These are phyloP conservation scores for Trogon surrucura DNA, from an alignment of 2,113 vertebrate species.

Conservation along the genomic window DNA sequence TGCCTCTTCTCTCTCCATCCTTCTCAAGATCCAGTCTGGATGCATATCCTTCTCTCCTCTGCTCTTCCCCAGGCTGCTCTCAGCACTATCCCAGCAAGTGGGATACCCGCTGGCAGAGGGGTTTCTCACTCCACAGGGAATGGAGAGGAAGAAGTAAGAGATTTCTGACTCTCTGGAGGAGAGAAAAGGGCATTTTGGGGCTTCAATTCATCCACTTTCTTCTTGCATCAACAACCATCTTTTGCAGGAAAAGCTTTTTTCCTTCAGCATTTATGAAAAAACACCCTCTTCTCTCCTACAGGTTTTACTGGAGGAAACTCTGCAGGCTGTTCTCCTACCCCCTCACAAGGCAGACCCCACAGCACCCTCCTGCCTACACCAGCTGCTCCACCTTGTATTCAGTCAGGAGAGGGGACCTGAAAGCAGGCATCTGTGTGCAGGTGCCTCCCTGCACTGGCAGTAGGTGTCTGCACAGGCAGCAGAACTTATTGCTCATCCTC, in stretches of 20 bases:
- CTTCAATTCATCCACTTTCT: neutral
- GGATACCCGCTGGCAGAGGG: neutral
- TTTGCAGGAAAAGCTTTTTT: neutral
- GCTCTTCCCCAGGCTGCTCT: neutral
- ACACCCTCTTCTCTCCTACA: neutral
- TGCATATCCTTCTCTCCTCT: neutral
- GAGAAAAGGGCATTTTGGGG: neutral
- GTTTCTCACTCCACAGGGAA: neutral
- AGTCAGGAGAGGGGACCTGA: neutral
- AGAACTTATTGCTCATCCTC: neutral
- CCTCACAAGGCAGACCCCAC: fast-evolving
- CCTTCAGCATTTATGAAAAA: neutral
- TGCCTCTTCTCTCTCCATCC: neutral
- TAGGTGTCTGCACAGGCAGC: neutral
- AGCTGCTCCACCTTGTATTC: neutral
- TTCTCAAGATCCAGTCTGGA: neutral
- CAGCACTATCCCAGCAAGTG: fast-evolving
- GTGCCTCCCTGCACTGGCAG: fast-evolving
- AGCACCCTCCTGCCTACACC: neutral
- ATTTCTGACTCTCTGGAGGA: neutral
- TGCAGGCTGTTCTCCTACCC: neutral
- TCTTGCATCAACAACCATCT: neutral
- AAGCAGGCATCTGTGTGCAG: neutral
- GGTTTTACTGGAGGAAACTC: neutral
- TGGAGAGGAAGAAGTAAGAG: neutral